These are phyloP conservation scores for Lutjanus erythropterus DNA, from an alignment of 2,113 vertebrate species.

Conservation along the genomic window DNA sequence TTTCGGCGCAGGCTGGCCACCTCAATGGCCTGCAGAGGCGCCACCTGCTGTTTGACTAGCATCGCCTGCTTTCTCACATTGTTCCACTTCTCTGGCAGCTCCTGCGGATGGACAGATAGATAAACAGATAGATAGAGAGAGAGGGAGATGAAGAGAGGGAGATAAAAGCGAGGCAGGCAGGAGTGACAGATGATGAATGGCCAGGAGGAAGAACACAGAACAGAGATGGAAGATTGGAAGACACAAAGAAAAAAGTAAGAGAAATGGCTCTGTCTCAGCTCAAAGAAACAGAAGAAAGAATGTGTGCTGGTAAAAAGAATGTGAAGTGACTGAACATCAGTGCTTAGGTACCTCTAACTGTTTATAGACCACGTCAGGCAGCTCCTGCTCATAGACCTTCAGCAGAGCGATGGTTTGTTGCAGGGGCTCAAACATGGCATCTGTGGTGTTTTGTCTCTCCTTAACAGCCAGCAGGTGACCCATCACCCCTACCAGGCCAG, in stretches of 20 bases:
- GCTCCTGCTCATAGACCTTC: constrained; percentile 90
- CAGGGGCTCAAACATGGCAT: constrained; percentile 95
- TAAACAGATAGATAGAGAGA: constrained; percentile 1
- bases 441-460: constrained; percentile 87
- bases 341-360: constrained; percentile 91
- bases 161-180: constrained; percentile 3
- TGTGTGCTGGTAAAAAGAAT: neutral
- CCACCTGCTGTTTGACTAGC: constrained; percentile 90
- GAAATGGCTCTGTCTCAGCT: constrained; percentile 24
- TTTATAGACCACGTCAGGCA: constrained; percentile 89
- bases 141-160: neutral
- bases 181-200: constrained; percentile 40
- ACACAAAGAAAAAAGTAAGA: constrained; percentile 20
- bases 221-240: constrained; percentile 7
- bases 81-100: constrained; percentile 94
- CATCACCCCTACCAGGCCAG: constrained; percentile 90
- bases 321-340: neutral
- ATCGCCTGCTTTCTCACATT: constrained; percentile 88
- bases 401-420: constrained; percentile 92
- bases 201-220: constrained; percentile 12
- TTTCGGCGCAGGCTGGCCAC: constrained; percentile 86
- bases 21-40: constrained; percentile 91
- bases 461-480: constrained; percentile 92
- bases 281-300: constrained; percentile 11
- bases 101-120: constrained; percentile 77